phyloP scores from a whole-genome alignment of 2,888 invertebrate species.

The Leucophenga maculata region DNA sequence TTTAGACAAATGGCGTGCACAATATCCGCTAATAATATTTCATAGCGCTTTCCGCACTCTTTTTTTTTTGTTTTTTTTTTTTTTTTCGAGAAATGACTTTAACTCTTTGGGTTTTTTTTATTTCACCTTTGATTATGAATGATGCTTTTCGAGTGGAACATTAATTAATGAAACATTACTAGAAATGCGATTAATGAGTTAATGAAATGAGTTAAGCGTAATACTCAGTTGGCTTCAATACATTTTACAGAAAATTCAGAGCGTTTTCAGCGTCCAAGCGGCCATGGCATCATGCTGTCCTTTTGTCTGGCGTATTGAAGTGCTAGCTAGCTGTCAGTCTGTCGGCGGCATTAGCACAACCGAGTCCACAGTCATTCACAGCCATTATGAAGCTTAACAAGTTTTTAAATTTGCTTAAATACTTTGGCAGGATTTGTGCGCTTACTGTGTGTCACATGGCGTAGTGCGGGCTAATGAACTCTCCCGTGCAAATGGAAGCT shows the following conservation, averaged over 20 bases:
- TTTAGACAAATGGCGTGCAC: background rate
- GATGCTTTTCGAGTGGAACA: background rate
- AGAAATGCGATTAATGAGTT: slow-evolving; percentile 6
- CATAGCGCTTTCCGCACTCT: background rate
- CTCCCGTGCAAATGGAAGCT: background rate
- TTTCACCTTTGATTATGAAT: background rate
- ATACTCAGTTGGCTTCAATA: background rate
- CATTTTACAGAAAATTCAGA: too few species aligned
- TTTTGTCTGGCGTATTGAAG: background rate
- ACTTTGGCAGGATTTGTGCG: slow-evolving; percentile 43
- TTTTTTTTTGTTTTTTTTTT: background rate
- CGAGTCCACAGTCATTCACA: slow-evolving; percentile 13
- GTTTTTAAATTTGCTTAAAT: slow-evolving; percentile 63
- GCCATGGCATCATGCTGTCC: background rate
- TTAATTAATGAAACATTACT: slow-evolving; percentile 7
- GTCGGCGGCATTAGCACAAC: background rate
- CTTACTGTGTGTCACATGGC: background rate
- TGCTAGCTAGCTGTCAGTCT: background rate
- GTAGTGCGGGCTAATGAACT: background rate
- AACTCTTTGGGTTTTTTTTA: background rate
- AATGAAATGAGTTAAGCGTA: slow-evolving; percentile 10
- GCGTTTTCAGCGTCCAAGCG: background rate
- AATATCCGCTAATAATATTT: background rate
- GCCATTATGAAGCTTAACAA: slow-evolving; percentile 57
- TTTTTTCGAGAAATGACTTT: background rate